Evolutionary conservation across 1,140 invertebrate species (phyloP), one percentile per base, ranked within the genome.

Genomic region (Drosophila yakuba): DNA sequence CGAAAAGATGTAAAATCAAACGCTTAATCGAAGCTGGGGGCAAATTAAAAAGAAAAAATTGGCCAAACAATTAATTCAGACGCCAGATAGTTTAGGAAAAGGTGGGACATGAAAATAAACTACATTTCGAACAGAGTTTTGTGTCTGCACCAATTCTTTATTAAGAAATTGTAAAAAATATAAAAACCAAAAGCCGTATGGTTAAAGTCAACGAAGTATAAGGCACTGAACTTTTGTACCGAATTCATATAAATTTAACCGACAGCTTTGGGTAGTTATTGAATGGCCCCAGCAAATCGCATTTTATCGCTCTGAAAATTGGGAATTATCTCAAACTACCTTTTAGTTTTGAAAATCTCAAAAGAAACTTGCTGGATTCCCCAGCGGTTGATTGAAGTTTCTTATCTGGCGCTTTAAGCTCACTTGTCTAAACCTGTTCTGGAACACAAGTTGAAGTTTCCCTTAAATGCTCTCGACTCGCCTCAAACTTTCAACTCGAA

Each of bases 1-100:
- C 17, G 47, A 39, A 11, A 63, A 38, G 32, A 62, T 36, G 32
- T 50, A 55, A 38, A 74, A 56, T 63, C 48, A 56, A 73, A 55
- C 14, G 32, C n/a, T 41, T 47, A 73, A 55, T 39, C 35, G 51
- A 51, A 63, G 60, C 20, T 68, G 38, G 47, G 32, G 47, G 64
- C 64, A 45, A 51, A 66, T 68, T 66, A 54, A 17, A n/a, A 15
- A 4, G 20, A 3, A 15, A 38, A 47, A 36, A 38, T 14, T 6
- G 32, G 17, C n/a, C 60, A 14, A 11, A 50, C 17, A 23, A 57
- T 6, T 11, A 38, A 14, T 7, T 0, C 43, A 43, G 45, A n/a
- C 14, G 17, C 2, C 4, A 11, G 25, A 48, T 35, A 35, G 12
- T 11, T n/a, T 5, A 5, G 15, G 10, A 20, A 12, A 11, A 32